Conservation (phyloP, 2,888 invertebrate species). For the Trichopria drosophilae region DNA sequence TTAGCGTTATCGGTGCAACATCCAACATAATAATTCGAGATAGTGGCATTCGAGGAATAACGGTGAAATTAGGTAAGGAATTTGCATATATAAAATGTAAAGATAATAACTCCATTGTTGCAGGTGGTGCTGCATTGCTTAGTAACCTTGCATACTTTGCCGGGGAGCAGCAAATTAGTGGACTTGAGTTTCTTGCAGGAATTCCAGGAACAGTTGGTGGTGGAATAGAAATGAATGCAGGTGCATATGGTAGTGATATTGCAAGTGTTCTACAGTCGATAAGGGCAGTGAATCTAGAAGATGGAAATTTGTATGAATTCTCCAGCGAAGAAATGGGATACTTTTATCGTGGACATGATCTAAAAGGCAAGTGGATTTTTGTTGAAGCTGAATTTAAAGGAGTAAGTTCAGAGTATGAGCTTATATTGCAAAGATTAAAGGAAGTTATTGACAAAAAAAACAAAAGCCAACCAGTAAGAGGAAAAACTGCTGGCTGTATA, state of each 20-base stretch:
- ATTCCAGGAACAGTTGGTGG: constrained; percentile 27
- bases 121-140: constrained; percentile 19
- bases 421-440: constrained; percentile 17
- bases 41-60: constrained; percentile 25
- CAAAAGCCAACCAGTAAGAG: constrained; percentile 18
- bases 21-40: constrained; percentile 25
- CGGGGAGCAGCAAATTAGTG: constrained; percentile 21
- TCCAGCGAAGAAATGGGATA: constrained; percentile 22
- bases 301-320: constrained; percentile 20
- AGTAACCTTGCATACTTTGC: constrained; percentile 22
- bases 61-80: constrained; percentile 21
- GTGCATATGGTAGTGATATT: constrained; percentile 25
- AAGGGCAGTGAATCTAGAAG: constrained; percentile 25
- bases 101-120: constrained; percentile 19
- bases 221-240: constrained; percentile 24
- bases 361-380: constrained; percentile 22
- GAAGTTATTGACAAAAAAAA: constrained; percentile 19
- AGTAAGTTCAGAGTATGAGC: constrained; percentile 14
- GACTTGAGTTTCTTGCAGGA: constrained; percentile 24
- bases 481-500: constrained; percentile 16
- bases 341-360: constrained; percentile 17
- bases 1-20: constrained; percentile 23
- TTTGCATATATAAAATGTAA: constrained; percentile 24
- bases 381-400: constrained; percentile 21
- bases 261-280: constrained; percentile 20